Conservation (phyloP, 2,888 invertebrate species). For the Tachina grossa region DNA sequence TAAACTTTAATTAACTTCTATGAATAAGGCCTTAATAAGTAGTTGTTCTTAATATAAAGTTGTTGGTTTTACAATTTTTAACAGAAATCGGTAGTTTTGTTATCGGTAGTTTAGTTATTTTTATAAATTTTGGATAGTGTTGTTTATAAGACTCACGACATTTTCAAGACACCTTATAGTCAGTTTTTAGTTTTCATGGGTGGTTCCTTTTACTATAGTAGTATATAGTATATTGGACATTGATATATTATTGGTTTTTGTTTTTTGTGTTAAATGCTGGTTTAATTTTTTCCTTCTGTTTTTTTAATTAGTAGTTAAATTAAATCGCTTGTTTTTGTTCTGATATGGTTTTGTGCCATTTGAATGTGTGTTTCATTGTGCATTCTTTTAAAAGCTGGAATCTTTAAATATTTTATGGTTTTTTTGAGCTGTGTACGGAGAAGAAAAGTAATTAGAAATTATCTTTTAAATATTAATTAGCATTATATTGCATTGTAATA, state of each 20-base stretch:
- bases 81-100: neutral
- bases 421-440: conserved; percentile 56
- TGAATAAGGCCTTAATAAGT: too few relatives aligned
- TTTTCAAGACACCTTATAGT: conserved; percentile 43
- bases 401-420: neutral
- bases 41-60: conserved; percentile 26
- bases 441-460: conserved; percentile 11
- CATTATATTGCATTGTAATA: conserved; percentile 1
- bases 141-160: conserved; percentile 16
- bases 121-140: conserved; percentile 31
- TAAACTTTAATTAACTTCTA: too few relatives aligned
- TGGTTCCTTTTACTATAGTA: conserved; percentile 35
- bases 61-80: conserved; percentile 24
- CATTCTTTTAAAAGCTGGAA: conserved; percentile 41
- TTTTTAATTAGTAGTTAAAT: conserved; percentile 8
- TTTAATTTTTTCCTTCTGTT: conserved; percentile 18
- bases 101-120: conserved; percentile 60
- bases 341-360: conserved; percentile 61
- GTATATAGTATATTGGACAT: conserved; percentile 22
- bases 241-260: conserved; percentile 22
- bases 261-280: conserved; percentile 20
- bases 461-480: conserved; percentile 20
- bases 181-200: conserved; percentile 22
- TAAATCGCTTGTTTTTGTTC: conserved; percentile 44
- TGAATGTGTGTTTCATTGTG: conserved; percentile 47